Conservation (phyloP, 2,113 vertebrate genomes). For the Maylandia zebra region DNA sequence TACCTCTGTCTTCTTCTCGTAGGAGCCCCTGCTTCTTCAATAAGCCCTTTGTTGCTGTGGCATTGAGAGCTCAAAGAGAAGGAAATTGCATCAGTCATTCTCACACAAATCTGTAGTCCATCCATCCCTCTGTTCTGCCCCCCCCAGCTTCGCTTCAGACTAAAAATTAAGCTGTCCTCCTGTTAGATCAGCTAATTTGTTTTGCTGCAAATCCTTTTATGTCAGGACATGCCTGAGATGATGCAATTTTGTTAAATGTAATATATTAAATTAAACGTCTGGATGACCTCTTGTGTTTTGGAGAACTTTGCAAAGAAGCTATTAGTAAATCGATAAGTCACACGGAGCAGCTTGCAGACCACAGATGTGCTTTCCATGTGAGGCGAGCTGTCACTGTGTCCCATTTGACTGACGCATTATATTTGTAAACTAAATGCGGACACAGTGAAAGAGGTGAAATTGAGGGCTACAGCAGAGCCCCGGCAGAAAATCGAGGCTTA, state of each 20-base stretch:
- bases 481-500: constrained; percentile 33
- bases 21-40: constrained; percentile 41
- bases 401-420: constrained; percentile 16
- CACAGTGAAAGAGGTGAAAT: constrained; percentile 42
- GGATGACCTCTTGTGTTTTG: background rate
- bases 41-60: constrained; percentile 56
- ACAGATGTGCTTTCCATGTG: background rate
- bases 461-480: constrained; percentile 38
- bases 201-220: background rate
- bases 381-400: background rate
- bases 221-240: background rate
- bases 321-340: background rate
- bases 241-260: background rate
- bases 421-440: constrained; percentile 54
- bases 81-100: constrained; percentile 59
- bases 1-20: background rate
- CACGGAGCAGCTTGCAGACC: background rate
- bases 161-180: background rate
- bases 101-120: constrained; percentile 29
- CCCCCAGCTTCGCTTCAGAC: background rate
- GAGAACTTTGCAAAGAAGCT: background rate
- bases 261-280: background rate
- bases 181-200: background rate
- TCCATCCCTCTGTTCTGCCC: background rate
- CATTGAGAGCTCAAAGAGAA: constrained; percentile 44